These are phyloP conservation scores for Isotomurus palustris DNA, from an alignment of 2,888 invertebrate species.

Conservation along the genomic window DNA sequence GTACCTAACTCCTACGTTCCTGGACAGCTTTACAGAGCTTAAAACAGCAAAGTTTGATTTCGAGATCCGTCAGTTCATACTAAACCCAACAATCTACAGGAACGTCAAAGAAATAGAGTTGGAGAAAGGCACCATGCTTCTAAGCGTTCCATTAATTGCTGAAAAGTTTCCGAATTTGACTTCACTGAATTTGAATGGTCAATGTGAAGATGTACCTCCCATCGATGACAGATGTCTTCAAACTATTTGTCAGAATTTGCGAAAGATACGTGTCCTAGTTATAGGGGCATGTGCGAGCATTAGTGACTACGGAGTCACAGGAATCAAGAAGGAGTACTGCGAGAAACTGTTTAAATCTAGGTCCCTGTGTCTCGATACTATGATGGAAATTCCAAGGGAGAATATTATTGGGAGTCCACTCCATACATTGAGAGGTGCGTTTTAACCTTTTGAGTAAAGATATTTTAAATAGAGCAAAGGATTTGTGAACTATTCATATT, in stretches of 20 bases:
- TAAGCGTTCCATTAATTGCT: constrained; percentile 17
- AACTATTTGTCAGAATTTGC: constrained; percentile 20
- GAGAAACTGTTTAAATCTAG: constrained; percentile 23
- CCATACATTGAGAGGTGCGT: constrained; percentile 16
- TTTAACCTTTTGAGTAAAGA: background rate
- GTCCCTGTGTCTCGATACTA: constrained; percentile 22
- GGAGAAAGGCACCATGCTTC: constrained; percentile 13
- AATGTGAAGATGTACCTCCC: constrained; percentile 11
- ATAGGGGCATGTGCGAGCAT: constrained; percentile 21
- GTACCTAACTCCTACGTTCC: constrained; percentile 19
- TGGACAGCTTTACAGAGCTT: constrained; percentile 18
- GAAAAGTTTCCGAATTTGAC: constrained; percentile 24
- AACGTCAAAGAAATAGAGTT: constrained; percentile 19
- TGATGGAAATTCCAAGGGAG: constrained; percentile 18
- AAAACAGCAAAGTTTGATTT: constrained; percentile 17
- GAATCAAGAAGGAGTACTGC: constrained; percentile 19
- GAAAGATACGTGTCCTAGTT: constrained; percentile 11
- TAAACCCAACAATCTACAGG: constrained; percentile 9
- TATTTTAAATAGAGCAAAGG: background rate
- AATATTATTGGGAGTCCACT: constrained; percentile 20
- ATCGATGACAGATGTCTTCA: constrained; percentile 22
- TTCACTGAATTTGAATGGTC: constrained; percentile 20
- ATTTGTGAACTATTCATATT: background rate
- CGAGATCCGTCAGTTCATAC: constrained; percentile 16
- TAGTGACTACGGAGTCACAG: constrained; percentile 27